These are phyloP conservation scores for Excalfactoria chinensis DNA, from an alignment of 2,113 vertebrate species.

Conservation along the genomic window DNA sequence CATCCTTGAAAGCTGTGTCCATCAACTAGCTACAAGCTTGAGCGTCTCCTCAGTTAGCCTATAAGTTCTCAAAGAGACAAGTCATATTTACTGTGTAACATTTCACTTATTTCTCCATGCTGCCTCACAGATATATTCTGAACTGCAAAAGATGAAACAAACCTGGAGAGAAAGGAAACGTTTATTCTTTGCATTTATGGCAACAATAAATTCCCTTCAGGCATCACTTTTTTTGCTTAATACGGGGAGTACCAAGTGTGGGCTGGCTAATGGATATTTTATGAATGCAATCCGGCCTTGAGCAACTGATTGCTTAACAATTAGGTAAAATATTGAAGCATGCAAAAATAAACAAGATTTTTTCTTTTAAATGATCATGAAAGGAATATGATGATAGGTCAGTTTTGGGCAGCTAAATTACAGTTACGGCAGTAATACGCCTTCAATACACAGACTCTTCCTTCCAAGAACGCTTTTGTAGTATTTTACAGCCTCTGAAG, in stretches of 20 bases:
- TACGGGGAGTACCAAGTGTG: neutral
- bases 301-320: conserved; percentile 10
- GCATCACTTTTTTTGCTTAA: neutral
- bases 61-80: neutral
- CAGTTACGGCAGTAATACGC: neutral
- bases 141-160: neutral
- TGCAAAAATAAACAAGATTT: neutral
- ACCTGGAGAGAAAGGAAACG: conserved; percentile 14
- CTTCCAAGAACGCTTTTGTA: neutral
- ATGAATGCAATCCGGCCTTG: conserved; percentile 1
- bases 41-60: neutral
- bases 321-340: neutral
- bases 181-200: conserved; percentile 31
- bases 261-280: conserved; percentile 29
- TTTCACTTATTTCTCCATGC: neutral
- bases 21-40: neutral
- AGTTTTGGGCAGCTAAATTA: neutral
- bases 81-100: neutral
- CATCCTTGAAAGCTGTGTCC: conserved; percentile 6
- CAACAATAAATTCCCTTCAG: conserved; percentile 7
- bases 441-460: neutral
- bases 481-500: neutral
- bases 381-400: neutral
- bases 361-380: neutral
- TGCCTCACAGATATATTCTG: neutral